Evolutionary conservation across 2,113 vertebrate species (phyloP), one percentile per base, ranked within the genome.

Genomic region (Columba livia): DNA sequence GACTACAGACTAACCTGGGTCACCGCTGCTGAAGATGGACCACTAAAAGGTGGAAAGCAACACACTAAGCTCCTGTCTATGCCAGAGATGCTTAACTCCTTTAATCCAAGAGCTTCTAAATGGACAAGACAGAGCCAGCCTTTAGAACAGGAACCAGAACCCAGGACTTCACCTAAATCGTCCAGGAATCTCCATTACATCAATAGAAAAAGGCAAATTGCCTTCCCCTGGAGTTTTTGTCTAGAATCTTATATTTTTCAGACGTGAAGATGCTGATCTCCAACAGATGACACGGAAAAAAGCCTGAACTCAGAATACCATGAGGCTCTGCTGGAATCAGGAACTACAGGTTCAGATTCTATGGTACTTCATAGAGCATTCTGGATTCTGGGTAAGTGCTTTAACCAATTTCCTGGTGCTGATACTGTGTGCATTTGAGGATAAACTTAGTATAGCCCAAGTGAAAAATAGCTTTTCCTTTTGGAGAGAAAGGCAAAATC

Each of bases 381-480:
- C 57, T 54, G 0, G 0, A 6, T 44, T 70, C 47, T 58, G 60
- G 18, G 18, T 0, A 2, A 73, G 21, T 65, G 25, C 28, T 73
- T 70, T 62, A 73, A 85, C 50, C n/a, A 44, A 70, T 40, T 83
- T 92, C 19, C 40, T 62, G 8, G 28, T 87, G 47, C n/a, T 70
- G 13, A 44, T 47, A 21, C 32, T 50, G 47, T 77, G 32, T 79
- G 34, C 40, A 34, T 72, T 72, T 88, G 60, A 53, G n/a, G 29
- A 84, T 53, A 70, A 95, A 78, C 6, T 61, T 88, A 77, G 70
- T 66, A 66, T 3, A 92, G 47, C 16, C 19, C 3, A 3, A 79
- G 34, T 4, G 89, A 81, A 67, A 90, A 71, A 56, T 0, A 83
- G 56, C 18, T 44, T 77, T 92, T 65, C 15, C 36, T 77, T 69